Conservation (phyloP, 2,888 invertebrate species). For the Myathropa florea region DNA sequence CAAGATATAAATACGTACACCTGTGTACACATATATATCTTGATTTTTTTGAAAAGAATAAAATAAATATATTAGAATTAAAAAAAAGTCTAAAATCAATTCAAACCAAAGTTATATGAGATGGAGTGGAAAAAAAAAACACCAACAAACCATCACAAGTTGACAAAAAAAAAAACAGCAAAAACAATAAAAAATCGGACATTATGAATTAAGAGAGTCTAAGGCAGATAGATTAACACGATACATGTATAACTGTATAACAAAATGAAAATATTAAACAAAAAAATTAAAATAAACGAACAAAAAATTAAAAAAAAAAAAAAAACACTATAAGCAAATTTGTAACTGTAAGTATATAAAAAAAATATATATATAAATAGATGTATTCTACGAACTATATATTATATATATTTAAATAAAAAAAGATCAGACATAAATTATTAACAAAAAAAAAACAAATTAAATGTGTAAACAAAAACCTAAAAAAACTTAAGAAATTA, state of each 20-base stretch:
- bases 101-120: background rate
- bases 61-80: constrained; percentile 6
- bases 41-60: background rate
- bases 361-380: constrained; percentile 19
- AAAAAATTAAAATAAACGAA: constrained; percentile 3
- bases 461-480: background rate
- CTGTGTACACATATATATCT: constrained; percentile 13
- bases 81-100: constrained; percentile 28
- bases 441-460: constrained; percentile 3
- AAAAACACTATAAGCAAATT: constrained; percentile 53
- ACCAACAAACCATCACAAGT: too few species aligned
- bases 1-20: constrained; percentile 3
- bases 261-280: constrained; percentile 4
- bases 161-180: too few species aligned
- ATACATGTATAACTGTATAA: background rate
- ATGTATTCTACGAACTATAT: constrained; percentile 56
- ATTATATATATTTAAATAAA: constrained; percentile 57
- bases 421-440: background rate
- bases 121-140: background rate
- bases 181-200: too few species aligned
- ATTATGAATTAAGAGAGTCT: too few species aligned
- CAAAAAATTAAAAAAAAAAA: constrained; percentile 6
- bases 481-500: background rate
- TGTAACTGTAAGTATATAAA: constrained; percentile 47
- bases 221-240: background rate